phyloP scores from a whole-genome alignment of 1,140 invertebrate genomes.

The Rhyacophila brunnea region DNA sequence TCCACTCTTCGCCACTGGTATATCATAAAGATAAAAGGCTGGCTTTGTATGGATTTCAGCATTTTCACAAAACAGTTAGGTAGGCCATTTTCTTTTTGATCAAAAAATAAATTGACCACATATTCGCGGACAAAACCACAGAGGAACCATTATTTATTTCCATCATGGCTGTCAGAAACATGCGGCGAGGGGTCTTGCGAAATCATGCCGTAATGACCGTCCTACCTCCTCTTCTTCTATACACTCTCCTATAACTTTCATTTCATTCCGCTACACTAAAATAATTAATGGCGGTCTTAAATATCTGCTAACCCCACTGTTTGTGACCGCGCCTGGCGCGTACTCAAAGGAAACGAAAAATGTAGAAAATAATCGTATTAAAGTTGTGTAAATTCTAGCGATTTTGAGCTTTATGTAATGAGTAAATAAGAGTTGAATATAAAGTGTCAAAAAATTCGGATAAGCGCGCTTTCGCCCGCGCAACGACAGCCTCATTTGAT shows the following conservation, averaged over 20 bases:
- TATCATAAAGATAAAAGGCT: too few species aligned
- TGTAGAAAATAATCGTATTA: neutral
- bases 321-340: slow-evolving; percentile 15
- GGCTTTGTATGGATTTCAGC: too few species aligned
- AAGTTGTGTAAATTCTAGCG: neutral
- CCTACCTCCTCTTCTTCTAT: slow-evolving; percentile 8
- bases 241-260: neutral
- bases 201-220: slow-evolving; percentile 20
- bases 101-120: too few species aligned
- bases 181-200: slow-evolving; percentile 13
- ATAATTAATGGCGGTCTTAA: slow-evolving; percentile 36
- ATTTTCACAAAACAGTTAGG: too few species aligned
- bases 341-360: slow-evolving; percentile 27
- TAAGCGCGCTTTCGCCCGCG: neutral
- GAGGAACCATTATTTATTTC: slow-evolving; percentile 13
- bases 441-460: slow-evolving; percentile 1
- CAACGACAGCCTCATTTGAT: slow-evolving; percentile 34
- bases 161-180: slow-evolving; percentile 13
- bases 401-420: slow-evolving; percentile 11
- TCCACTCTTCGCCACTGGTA: too few species aligned
- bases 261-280: slow-evolving; percentile 27
- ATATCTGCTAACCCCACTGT: slow-evolving; percentile 32
- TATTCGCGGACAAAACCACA: too few species aligned
- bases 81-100: too few species aligned
- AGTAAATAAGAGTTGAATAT: slow-evolving; percentile 10